Conservation (phyloP, 2,888 invertebrate species). For the Noctua janthina region DNA sequence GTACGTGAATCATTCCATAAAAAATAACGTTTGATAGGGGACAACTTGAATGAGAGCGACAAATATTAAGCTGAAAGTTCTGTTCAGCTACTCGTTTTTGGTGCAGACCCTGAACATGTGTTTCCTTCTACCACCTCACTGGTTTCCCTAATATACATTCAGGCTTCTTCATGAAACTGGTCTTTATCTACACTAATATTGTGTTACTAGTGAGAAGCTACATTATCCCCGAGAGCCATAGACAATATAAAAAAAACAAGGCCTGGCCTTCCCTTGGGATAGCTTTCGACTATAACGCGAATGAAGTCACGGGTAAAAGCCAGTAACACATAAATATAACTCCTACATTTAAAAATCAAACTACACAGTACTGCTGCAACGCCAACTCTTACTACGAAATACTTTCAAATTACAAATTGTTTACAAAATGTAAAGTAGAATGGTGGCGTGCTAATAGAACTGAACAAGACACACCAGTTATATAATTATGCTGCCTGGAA, state of each 20-base stretch:
- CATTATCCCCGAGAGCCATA: not conserved
- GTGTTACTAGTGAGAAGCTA: not conserved
- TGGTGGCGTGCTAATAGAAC: not conserved
- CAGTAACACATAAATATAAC: not conserved
- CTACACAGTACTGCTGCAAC: not conserved
- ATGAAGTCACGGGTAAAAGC: not conserved
- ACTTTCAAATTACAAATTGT: not conserved
- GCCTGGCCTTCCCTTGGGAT: not conserved
- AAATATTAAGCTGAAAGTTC: not conserved
- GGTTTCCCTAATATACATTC: not conserved
- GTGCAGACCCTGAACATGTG: not conserved
- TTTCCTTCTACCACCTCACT: not conserved
- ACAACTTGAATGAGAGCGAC: constrained; percentile 52
- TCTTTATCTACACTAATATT: not conserved
- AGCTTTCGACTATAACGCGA: not conserved
- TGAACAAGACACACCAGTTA: rapidly evolving
- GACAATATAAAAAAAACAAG: not conserved
- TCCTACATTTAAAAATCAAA: not conserved
- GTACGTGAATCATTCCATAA: constrained; percentile 8
- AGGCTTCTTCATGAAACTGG: not conserved
- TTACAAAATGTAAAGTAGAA: not conserved
- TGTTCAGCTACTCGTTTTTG: not conserved
- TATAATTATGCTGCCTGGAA: not conserved
- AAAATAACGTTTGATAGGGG: constrained; percentile 61
- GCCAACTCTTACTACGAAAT: not conserved